Evolutionary conservation across 2,113 vertebrate species (phyloP), one percentile per base, ranked within the genome.

Genomic region (Peucedramus taeniatus): DNA sequence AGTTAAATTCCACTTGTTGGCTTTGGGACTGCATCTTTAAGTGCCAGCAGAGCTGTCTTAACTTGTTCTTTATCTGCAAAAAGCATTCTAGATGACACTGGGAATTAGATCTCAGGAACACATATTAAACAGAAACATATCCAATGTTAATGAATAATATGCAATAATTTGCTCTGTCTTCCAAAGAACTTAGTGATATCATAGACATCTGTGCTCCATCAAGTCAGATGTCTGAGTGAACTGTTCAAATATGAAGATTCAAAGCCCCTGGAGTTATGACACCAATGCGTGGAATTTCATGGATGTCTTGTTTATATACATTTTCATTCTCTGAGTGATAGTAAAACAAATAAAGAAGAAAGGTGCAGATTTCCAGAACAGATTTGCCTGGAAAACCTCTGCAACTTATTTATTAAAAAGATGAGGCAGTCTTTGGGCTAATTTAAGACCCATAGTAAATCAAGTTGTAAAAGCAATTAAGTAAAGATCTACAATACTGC

Each of bases 191-290:
- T 63, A 50, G 44, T 78, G 92, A 92, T 90, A 70, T 94, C 87
- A 93, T 78, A 90, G 85, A 92, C 96, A 96, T 96, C 94, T 96
- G 96, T 94, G 76, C 60, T 96, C 76, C 87, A 95, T 90, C 83
- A 93, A 75, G 72, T 60, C 83, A 83, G 68, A 94, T 1, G 5
- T 90, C 64, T 92, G 85, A 96, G 60, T 94, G 72, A 93, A 64
- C 76, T 60, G 10, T 40, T 89, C 68, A 86, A 81, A 90, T 89
- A 81, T 9, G 65, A 90, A 88, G 64, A 95, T 47, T 86, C 42
- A 92, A 95, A 92, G 79, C 31, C 72, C 68, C 87, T 61, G 51
- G 64, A 96, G 90, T 68, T 96, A 93, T 81, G 88, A 93, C 85
- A 96, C 51, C 51, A 87, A 92, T 78, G 88, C 65, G 50, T 75